These are phyloP conservation scores for Apamea monoglypha DNA, from an alignment of 2,888 invertebrate genomes.

Conservation along the genomic window DNA sequence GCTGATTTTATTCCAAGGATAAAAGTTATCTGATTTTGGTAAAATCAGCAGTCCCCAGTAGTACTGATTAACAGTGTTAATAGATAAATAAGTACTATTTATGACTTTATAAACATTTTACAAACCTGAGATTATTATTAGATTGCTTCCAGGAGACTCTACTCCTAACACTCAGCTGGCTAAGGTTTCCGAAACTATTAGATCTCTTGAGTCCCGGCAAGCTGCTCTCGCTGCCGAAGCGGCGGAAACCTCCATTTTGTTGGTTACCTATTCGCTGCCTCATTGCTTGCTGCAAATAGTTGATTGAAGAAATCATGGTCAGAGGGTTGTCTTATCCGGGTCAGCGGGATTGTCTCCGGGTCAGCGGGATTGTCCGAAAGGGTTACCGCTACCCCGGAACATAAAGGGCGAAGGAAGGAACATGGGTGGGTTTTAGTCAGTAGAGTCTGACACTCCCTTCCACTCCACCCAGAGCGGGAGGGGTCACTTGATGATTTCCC, in stretches of 20 bases:
- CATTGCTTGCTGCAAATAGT: slow-evolving; percentile 72
- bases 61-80: neutral
- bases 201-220: slow-evolving; percentile 73
- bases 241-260: slow-evolving; percentile 67
- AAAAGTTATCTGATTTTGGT: too few relatives aligned
- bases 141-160: slow-evolving; percentile 76
- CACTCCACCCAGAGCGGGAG: too few relatives aligned
- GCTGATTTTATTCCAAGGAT: neutral
- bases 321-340: too few relatives aligned
- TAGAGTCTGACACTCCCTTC: too few relatives aligned
- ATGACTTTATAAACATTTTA: neutral
- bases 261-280: slow-evolving; percentile 73
- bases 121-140: slow-evolving; percentile 80
- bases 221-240: slow-evolving; percentile 80
- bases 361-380: too few relatives aligned
- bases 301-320: neutral
- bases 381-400: too few relatives aligned
- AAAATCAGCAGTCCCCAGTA: neutral
- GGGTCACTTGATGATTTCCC: too few relatives aligned
- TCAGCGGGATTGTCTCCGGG: too few relatives aligned
- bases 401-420: too few relatives aligned
- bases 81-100: neutral
- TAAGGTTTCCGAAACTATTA: slow-evolving; percentile 79
- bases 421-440: too few relatives aligned
- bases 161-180: slow-evolving; percentile 71